These are phyloP conservation scores for Rotaria socialis DNA, from an alignment of 2,888 invertebrate genomes.

Conservation along the genomic window DNA sequence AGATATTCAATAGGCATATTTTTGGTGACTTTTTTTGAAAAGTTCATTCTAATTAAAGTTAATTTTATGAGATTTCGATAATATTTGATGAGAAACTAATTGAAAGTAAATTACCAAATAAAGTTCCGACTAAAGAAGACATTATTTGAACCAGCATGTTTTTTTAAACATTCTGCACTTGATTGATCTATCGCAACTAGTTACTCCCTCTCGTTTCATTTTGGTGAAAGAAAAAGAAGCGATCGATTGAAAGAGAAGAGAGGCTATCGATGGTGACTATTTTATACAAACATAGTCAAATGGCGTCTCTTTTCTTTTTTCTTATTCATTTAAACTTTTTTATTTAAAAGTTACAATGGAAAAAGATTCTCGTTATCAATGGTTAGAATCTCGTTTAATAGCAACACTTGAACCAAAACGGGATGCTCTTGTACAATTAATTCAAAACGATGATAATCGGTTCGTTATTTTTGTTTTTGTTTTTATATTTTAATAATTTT, in stretches of 20 bases:
- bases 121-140: no score
- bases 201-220: background rate
- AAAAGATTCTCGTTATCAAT: slow-evolving; percentile 56
- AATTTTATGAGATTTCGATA: no score
- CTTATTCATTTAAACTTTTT: background rate
- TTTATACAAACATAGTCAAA: background rate
- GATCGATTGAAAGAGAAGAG: background rate
- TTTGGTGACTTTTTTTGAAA: no score
- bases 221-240: background rate
- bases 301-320: background rate
- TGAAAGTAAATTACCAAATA: no score
- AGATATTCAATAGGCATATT: no score
- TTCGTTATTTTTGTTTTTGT: slow-evolving; percentile 46
- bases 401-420: slow-evolving; percentile 56
- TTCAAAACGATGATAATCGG: slow-evolving; percentile 58
- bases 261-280: slow-evolving; percentile 9
- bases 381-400: slow-evolving; percentile 57
- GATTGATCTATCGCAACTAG: background rate
- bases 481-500: no score
- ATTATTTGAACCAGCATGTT: no score
- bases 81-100: no score
- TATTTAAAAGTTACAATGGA: slow-evolving; percentile 42
- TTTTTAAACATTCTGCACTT: no score
- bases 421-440: slow-evolving; percentile 57
- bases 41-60: no score